Evolutionary conservation across 2,113 vertebrate genomes (phyloP), one percentile per base, ranked within the genome.

Genomic region (Sylvia atricapilla): DNA sequence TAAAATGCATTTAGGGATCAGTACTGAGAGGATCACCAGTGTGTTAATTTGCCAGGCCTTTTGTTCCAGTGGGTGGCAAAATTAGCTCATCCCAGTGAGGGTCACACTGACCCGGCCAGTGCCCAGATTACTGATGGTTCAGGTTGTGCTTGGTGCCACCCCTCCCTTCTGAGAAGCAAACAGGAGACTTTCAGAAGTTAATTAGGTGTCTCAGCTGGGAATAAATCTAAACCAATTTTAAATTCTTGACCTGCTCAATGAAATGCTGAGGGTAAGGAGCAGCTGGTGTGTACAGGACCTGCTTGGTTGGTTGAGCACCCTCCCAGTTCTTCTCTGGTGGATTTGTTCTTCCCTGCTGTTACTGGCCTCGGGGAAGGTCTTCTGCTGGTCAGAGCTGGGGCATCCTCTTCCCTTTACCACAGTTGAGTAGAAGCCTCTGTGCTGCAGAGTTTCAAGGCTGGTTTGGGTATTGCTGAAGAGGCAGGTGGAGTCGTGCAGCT

Each of bases 1-100:
- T 94, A 78, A 94, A 96, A 96, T 94, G 80, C 87, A 21, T 95
- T 96, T 94, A 93, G 81, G 87, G 90, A 91, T 97, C 95, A 92
- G 94, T 23, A 41, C 87, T 90, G 89, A 96, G 89, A 91, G 94
- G 90, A 96, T 96, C 96, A 92, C 73, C 0, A 0, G 39, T 94
- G 68, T 72, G 49, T 95, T 96, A 62, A 96, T 97, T 96, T 96
- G 88, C 84, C 92, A 84, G 91, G 55, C 82, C 77, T 85, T 96
- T 97, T 94, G 85, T 97, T 97, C 87, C 64, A 53, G 46, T 8
- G 5, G 70, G 55, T 66, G 75, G 83, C 84, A 96, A 93, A 96
- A 81, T 74, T 39, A 86, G 43, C 74, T 90, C 73, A 37, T 64
- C 88, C 68, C 58, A 74, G 17, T 1, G 4, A n/a, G 77, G 66